Base-by-base conservation (phyloP, 2,113 vertebrate species). In the Barbus barbus region DNA sequence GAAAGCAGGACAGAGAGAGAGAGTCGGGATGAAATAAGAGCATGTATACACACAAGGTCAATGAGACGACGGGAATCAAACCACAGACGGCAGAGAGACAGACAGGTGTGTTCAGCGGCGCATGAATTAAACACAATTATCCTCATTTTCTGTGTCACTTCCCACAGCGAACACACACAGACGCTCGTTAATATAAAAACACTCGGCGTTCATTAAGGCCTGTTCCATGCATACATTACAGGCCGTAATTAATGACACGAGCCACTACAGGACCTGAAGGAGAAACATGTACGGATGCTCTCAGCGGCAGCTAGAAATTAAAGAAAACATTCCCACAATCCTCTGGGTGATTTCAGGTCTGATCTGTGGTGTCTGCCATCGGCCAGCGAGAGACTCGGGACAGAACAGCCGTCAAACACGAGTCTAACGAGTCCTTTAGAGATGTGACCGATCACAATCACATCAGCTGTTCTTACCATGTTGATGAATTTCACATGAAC, bases 81-180 rank as follows among this genome's bases (percentile, higher is more conserved):
- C 18, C 51, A 6, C 51, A 53, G 51, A 53, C 16, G 36, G 48
- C 16, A 20, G 69, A 44, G 75, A 61, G 72, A 82, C 88, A 89
- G 91, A 89, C 91, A 93, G 91, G 92, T 91, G 90, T 91, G 89
- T 90, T 90, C 89, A 92, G 41, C 41, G 2, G 67, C 90, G 93
- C 91, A 91, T 93, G 92, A 94, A 93, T 93, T 94, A 93, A 92
- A 93, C 92, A 93, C 92, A 93, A 69, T 91, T 83, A 93, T 91
- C 90, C 84, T 91, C 85, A 85, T 89, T 93, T 91, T 92, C 90
- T 89, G 87, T 91, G 91, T 93, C 93, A 91, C 87, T 90, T 90
- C 89, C 90, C 89, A 87, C 75, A 88, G 56, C 1, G 36, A 72
- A 44, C 69, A 44, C 67, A 69, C 67, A 86, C 79, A 79, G 26